phyloP scores from a whole-genome alignment of 2,888 invertebrate species.

The Drosophila bunnanda region DNA sequence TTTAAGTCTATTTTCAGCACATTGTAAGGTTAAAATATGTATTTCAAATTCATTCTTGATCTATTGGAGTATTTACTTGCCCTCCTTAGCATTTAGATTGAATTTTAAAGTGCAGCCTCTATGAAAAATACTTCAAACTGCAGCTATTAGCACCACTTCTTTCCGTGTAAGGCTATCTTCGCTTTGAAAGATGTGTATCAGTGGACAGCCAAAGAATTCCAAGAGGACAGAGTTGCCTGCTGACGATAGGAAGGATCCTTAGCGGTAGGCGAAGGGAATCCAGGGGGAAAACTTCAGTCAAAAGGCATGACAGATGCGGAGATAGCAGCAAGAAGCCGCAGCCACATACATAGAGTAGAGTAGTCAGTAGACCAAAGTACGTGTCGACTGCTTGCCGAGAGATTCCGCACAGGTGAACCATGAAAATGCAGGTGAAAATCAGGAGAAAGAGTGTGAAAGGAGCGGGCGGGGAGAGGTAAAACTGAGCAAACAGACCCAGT shows the following conservation, averaged over 20 bases:
- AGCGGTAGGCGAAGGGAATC: background rate
- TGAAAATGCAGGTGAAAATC: constrained; percentile 38
- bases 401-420: constrained; percentile 47
- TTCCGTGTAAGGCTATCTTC: constrained; percentile 4
- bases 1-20: too few species aligned
- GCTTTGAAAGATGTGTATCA: constrained; percentile 10
- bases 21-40: background rate
- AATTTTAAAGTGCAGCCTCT: background rate
- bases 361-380: constrained; percentile 29
- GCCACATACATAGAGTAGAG: background rate
- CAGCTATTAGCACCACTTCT: background rate
- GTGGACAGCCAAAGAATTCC: constrained; percentile 12
- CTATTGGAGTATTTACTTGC: rapidly evolving
- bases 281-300: constrained; percentile 29
- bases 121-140: background rate
- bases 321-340: constrained; percentile 36
- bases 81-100: background rate
- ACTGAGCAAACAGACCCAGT: constrained; percentile 2
- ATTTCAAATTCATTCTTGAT: background rate
- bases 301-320: constrained; percentile 65
- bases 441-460: background rate
- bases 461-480: background rate
- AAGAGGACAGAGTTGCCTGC: constrained; percentile 45
- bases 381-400: constrained; percentile 45
- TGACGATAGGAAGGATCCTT: constrained; percentile 22